These are phyloP conservation scores for Anastrepha obliqua DNA, from an alignment of 1,140 invertebrate species.

Conservation along the genomic window DNA sequence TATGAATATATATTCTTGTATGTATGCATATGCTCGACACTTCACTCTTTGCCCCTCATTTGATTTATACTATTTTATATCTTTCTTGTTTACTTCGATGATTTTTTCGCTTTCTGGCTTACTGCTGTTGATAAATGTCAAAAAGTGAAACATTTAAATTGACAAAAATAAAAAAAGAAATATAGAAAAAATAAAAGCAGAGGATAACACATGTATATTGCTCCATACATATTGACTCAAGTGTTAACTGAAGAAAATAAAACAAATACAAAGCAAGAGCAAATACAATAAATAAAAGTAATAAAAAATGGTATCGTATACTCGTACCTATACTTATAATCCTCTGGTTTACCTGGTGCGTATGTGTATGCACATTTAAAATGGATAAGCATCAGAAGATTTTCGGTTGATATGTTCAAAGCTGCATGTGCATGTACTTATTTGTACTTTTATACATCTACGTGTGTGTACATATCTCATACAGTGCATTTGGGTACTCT, in stretches of 20 bases:
- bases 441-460: not conserved
- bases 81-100: not conserved
- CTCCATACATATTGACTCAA: not conserved
- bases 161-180: not conserved
- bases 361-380: not conserved
- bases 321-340: not conserved
- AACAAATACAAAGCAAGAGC: constrained; percentile 26
- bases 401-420: not conserved
- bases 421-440: not conserved
- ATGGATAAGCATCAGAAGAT: constrained; percentile 42
- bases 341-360: not conserved
- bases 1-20: not conserved
- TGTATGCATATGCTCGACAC: not conserved
- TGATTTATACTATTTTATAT: not conserved
- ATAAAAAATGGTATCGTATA: not conserved
- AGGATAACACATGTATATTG: not conserved
- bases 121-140: constrained; percentile 1
- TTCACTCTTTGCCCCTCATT: constrained; percentile 1
- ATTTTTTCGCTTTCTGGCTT: not conserved
- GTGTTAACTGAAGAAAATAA: constrained; percentile 42
- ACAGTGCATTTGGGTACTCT: not conserved
- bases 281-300: constrained; percentile 36
- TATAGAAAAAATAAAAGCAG: too few species aligned
- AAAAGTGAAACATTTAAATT: constrained; percentile 21
- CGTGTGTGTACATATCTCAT: not conserved